These are phyloP conservation scores for Mizuhopecten yessoensis DNA, from an alignment of 1,140 invertebrate species.

Conservation along the genomic window DNA sequence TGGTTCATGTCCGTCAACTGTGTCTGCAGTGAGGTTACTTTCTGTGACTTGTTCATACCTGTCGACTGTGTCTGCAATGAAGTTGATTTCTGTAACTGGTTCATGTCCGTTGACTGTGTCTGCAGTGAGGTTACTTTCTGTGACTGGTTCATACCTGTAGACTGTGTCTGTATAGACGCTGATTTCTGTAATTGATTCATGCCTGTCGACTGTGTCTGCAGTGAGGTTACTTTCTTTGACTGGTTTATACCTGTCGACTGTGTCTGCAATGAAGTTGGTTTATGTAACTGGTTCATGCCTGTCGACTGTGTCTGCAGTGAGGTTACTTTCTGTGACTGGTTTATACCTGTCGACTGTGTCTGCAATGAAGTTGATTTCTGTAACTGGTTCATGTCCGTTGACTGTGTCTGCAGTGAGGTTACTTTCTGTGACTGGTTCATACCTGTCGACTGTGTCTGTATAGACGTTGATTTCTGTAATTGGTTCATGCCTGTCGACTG, in stretches of 20 bases:
- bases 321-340: too few species aligned
- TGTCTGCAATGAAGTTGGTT: too few species aligned
- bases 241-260: background rate
- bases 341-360: too few species aligned
- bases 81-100: background rate
- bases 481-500: too few species aligned
- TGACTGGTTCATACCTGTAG: background rate
- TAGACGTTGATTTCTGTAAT: too few species aligned
- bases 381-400: too few species aligned
- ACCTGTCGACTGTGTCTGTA: too few species aligned
- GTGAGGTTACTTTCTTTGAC: background rate
- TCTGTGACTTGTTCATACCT: background rate
- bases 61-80: background rate
- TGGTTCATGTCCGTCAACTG: background rate
- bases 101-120: background rate
- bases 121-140: background rate
- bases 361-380: too few species aligned
- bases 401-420: too few species aligned
- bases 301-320: too few species aligned
- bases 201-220: background rate
- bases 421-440: too few species aligned
- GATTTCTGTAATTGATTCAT: background rate
- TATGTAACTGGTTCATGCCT: too few species aligned
- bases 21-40: background rate
- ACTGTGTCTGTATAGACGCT: background rate